phyloP scores from a whole-genome alignment of 2,888 invertebrate species.

The Dryocosmus kuriphilus region DNA sequence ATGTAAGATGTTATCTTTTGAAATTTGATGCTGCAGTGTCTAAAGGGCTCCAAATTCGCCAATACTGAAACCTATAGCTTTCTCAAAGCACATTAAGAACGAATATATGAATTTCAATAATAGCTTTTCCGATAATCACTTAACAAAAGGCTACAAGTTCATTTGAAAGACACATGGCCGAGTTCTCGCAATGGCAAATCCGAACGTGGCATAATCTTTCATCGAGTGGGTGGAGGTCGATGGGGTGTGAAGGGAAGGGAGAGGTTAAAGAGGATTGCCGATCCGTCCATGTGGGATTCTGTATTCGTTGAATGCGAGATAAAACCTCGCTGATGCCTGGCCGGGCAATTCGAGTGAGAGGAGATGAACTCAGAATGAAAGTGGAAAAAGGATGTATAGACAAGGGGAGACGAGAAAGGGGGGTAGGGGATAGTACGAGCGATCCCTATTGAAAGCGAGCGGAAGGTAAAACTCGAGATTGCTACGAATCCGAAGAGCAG shows the following conservation, averaged over 20 bases:
- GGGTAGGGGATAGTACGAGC: constrained; percentile 47
- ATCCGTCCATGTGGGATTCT: constrained; percentile 74
- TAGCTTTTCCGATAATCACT: constrained; percentile 15
- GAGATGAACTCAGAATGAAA: constrained; percentile 60
- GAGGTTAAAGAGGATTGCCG: constrained; percentile 75
- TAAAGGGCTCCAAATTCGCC: too few species aligned
- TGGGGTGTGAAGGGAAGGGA: constrained; percentile 52
- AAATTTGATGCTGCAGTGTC: too few species aligned
- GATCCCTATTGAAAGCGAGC: constrained; percentile 69
- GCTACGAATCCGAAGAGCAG: constrained; percentile 69
- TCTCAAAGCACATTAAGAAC: background rate
- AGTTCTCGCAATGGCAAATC: constrained; percentile 23
- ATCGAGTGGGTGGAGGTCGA: constrained; percentile 57
- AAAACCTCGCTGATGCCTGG: constrained; percentile 70
- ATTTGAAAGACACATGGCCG: constrained; percentile 16
- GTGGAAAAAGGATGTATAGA: constrained; percentile 54
- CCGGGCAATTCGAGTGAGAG: constrained; percentile 54
- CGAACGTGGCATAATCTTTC: constrained; percentile 43
- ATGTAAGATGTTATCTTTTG: too few species aligned
- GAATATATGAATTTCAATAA: background rate
- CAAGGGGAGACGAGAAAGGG: constrained; percentile 49
- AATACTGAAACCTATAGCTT: background rate
- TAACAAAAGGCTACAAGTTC: constrained; percentile 23
- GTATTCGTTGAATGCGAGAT: constrained; percentile 72
- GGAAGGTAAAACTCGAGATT: constrained; percentile 73